Percentiles rank a stretch among this genome's conserved stretches.
Conservation (phyloP, 2,797 vertebrate species). For the Valencia hispanica region DNA sequence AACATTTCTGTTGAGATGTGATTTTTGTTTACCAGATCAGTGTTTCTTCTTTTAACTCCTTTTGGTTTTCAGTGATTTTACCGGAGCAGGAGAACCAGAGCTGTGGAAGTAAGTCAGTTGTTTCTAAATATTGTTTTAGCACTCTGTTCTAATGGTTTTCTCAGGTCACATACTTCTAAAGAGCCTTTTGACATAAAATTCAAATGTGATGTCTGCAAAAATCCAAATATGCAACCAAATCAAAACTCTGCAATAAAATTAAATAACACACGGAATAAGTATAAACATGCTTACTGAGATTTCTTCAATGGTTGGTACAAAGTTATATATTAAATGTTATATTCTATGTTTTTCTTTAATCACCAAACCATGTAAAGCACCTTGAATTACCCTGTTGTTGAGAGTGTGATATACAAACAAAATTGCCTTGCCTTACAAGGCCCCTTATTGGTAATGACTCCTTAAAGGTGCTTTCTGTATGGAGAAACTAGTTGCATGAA, state of each 20-base stretch:
- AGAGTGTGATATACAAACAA: no score
- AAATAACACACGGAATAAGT: background rate
- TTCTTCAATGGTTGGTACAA: background rate
- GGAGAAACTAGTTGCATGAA: background rate
- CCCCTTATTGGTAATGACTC: no score
- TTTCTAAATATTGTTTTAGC: background rate
- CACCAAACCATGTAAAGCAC: no score
- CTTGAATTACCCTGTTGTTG: no score
- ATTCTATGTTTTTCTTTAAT: no score
- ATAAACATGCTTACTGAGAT: background rate
- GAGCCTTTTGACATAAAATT: background rate
- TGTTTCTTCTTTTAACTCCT: constrained; percentile 21
- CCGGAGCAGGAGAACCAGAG: constrained; percentile 86
- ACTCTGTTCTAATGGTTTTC: background rate
- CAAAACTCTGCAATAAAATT: background rate
- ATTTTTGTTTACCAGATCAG: background rate
- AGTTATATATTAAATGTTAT: no score
- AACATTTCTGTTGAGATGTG: background rate
- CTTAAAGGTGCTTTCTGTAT: background rate
- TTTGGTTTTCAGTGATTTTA: constrained; percentile 83
- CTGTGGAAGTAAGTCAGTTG: constrained; percentile 87
- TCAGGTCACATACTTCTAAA: background rate
- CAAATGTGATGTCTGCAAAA: background rate
- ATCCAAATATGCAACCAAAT: background rate
- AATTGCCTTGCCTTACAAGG: no score